Conservation (phyloP, 2,113 vertebrate species). For the Meleagris gallopavo region DNA sequence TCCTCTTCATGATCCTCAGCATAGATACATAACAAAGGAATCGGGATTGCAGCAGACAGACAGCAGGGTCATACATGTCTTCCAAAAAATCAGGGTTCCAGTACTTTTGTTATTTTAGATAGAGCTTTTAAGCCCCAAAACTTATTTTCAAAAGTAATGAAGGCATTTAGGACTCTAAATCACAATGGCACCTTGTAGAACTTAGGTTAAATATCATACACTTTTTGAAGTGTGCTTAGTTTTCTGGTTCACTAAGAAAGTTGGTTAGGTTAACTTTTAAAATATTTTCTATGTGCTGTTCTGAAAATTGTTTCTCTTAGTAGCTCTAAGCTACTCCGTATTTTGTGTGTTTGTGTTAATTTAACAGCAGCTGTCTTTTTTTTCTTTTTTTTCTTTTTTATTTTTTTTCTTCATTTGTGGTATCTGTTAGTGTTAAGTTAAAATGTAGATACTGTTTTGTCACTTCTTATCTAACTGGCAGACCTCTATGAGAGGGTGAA, state of each 20-base stretch:
- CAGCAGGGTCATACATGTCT: accelerated
- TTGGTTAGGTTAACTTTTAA: background rate
- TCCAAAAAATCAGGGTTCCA: background rate
- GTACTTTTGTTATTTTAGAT: background rate
- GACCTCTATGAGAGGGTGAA: background rate
- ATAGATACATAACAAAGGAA: background rate
- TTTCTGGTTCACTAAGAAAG: background rate
- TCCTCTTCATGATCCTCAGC: background rate
- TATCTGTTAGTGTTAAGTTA: background rate
- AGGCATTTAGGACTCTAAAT: background rate
- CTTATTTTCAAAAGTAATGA: background rate
- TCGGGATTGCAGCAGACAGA: background rate
- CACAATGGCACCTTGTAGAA: background rate
- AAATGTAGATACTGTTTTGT: background rate
- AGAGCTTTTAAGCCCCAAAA: background rate
- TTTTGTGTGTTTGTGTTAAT: background rate
- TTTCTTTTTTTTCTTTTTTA: background rate
- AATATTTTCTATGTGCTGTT: accelerated
- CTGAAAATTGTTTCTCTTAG: background rate
- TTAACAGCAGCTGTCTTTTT: background rate
- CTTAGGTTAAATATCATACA: background rate
- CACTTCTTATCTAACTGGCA: background rate
- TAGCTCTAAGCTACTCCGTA: background rate
- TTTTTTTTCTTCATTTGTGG: background rate
- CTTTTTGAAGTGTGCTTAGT: background rate